Evolutionary conservation across 1,140 invertebrate species (phyloP).

Genomic region (Drosophila miranda): DNA sequence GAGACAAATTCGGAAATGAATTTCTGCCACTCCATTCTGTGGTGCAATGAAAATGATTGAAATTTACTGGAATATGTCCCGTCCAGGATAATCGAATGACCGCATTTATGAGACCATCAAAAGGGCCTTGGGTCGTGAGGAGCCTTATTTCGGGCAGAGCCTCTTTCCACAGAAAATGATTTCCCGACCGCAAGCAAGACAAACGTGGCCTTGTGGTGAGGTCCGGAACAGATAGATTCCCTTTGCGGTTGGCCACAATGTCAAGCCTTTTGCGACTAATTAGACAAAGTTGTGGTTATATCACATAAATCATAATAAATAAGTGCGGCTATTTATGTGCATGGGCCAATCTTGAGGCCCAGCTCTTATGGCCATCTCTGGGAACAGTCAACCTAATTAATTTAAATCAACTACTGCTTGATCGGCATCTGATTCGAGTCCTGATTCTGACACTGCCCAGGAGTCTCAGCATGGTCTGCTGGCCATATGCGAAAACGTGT

Average conservation of each 20-base stretch:
- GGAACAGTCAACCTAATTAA: conserved; percentile 55
- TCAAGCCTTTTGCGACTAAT: conserved; percentile 73
- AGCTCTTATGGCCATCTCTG: no score
- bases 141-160: conserved; percentile 2
- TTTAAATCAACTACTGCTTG: conserved; percentile 51
- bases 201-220: conserved; percentile 29
- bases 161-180: conserved; percentile 8
- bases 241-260: conserved; percentile 69
- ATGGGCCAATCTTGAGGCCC: conserved; percentile 29
- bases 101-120: conserved; percentile 21
- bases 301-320: conserved; percentile 44
- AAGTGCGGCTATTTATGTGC: conserved; percentile 3
- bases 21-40: no score
- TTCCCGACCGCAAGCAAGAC: conserved; percentile 26
- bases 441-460: conserved; percentile 13
- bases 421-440: conserved; percentile 13
- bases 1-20: no score
- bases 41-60: conserved; percentile 12
- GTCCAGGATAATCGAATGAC: conserved; percentile 31
- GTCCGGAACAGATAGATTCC: conserved; percentile 9
- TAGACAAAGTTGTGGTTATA: conserved; percentile 67
- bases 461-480: conserved; percentile 14
- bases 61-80: conserved; percentile 14
- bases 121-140: neutral
- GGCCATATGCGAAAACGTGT: conserved; percentile 52